Conservation (phyloP, 2,797 vertebrate genomes). For the Arnoldichthys spilopterus region DNA sequence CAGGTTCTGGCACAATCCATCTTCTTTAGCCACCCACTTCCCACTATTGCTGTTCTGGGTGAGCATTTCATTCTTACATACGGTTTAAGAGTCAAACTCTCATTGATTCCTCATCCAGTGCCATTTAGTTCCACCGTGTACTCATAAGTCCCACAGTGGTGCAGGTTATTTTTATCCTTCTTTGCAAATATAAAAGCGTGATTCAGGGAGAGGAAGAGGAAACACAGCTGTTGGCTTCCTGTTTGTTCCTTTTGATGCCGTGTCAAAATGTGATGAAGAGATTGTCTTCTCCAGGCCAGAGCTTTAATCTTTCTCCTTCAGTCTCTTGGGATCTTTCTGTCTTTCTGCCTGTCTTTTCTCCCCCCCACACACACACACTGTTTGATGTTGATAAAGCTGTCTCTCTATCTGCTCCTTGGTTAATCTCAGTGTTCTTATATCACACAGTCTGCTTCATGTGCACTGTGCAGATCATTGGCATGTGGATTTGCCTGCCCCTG, state of each 20-base stretch:
- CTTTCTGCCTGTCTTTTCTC: conserved; percentile 2
- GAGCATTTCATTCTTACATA: neutral
- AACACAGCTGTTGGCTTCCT: conserved; percentile 50
- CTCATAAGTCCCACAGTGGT: neutral
- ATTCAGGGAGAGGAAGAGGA: conserved; percentile 48
- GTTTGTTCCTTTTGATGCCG: conserved; percentile 48
- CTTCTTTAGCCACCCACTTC: neutral
- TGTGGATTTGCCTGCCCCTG: neutral
- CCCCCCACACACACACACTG: neutral
- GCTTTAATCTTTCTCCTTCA: conserved; percentile 51
- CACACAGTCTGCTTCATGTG: neutral
- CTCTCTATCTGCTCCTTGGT: neutral
- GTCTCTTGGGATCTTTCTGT: conserved; percentile 26
- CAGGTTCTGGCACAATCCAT: neutral
- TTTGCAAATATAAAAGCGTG: conserved; percentile 43
- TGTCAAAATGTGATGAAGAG: conserved; percentile 49
- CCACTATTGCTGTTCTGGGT: neutral
- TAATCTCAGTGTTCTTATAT: neutral
- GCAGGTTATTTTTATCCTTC: conserved; percentile 47
- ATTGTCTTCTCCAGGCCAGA: conserved; percentile 27
- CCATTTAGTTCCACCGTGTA: neutral
- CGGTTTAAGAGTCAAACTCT: neutral
- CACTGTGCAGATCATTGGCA: neutral
- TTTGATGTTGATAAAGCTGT: conserved; percentile 8
- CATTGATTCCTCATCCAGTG: conserved; percentile 9